A percentile compares a stretch with the other conserved stretches of the same genome.
Conservation (phyloP, 1,140 invertebrate genomes). For the Lepidurus couesii region DNA sequence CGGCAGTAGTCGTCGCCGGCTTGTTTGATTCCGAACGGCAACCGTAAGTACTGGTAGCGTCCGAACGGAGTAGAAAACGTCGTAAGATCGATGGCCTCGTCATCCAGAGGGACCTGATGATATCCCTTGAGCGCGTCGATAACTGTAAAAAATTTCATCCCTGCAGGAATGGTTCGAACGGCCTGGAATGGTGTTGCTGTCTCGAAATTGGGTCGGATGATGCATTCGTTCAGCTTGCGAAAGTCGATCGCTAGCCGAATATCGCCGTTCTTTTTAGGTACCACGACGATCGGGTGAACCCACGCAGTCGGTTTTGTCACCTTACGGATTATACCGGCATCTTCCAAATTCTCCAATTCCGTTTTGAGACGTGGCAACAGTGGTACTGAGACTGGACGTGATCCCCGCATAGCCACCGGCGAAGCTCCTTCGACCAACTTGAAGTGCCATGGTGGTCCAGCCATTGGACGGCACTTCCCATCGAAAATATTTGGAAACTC, state of each 20-base stretch:
- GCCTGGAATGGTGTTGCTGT: background rate
- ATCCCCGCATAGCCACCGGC: background rate
- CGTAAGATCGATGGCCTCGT: background rate
- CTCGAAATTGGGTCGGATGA: background rate
- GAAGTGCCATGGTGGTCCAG: background rate
- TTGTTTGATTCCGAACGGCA: constrained; percentile 1
- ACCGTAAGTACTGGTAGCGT: background rate
- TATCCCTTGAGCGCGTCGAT: background rate
- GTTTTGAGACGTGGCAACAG: background rate
- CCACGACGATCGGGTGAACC: constrained; percentile 39
- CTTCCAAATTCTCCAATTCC: constrained; percentile 3
- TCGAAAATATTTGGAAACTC: constrained; percentile 3
- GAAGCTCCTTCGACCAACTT: background rate
- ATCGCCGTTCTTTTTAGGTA: constrained; percentile 36
- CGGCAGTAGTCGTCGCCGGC: background rate
- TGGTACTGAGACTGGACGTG: background rate
- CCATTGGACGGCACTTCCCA: background rate
- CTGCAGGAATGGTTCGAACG: constrained; percentile 1
- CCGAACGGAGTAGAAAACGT: background rate
- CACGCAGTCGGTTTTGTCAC: constrained; percentile 38
- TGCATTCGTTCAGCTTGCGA: background rate
- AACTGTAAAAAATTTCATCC: background rate
- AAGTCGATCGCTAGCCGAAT: constrained; percentile 31
- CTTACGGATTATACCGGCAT: constrained; percentile 37
- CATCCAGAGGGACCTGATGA: background rate